Evolutionary conservation across 2,888 invertebrate species (phyloP).

Genomic region (Scaptomyza tumidula): DNA sequence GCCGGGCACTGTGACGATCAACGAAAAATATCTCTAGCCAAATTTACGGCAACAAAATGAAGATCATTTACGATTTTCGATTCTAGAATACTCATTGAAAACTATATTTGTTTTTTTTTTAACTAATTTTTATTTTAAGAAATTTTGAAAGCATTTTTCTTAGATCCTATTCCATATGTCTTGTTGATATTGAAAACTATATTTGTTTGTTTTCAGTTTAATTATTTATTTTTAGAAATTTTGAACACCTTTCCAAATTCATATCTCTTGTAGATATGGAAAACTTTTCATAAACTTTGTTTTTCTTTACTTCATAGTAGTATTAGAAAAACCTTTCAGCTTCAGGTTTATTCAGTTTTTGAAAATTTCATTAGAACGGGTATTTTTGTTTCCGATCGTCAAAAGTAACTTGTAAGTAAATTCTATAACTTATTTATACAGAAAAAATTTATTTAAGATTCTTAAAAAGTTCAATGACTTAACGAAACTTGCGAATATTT

Average conservation of each 20-base stretch:
- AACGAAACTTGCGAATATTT: no score
- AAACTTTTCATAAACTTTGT: neutral
- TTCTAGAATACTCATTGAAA: neutral
- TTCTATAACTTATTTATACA: no score
- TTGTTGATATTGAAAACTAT: neutral
- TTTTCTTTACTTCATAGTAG: neutral
- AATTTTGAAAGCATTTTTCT: neutral
- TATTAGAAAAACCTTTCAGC: neutral
- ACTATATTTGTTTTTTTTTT: neutral
- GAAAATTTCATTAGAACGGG: constrained; percentile 16
- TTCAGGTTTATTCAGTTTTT: constrained; percentile 4
- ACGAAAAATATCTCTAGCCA: neutral
- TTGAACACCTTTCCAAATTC: neutral
- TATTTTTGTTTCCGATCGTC: neutral
- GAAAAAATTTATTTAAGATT: no score
- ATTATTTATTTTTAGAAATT: no score
- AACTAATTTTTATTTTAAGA: neutral
- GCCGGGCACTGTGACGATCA: constrained; percentile 52
- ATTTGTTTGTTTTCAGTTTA: neutral
- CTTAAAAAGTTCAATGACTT: no score
- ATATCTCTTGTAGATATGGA: neutral
- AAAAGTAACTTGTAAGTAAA: neutral
- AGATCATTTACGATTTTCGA: neutral
- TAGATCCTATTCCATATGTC: neutral
- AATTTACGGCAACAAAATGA: constrained; percentile 9